Base-by-base conservation (phyloP, 1,140 invertebrate species). In the Heliothis subflexa region DNA sequence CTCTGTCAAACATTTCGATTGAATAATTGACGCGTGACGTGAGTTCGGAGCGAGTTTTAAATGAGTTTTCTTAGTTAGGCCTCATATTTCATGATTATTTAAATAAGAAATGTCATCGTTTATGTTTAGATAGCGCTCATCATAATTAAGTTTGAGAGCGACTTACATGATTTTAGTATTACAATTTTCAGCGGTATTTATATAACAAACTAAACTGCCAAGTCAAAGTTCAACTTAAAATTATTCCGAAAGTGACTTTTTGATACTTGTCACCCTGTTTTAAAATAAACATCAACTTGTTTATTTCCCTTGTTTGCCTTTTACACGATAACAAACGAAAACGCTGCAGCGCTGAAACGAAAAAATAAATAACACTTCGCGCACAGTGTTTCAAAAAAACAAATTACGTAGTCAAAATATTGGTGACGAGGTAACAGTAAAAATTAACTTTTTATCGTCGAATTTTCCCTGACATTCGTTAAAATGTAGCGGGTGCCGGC, bases 1-100 rank as follows among this genome's bases (percentile, higher is more conserved):
- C 70, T 74, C 79, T 84, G 84, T 87, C 87, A 84, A 86, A 84
- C 82, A 86, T 84, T 86, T 80, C 78, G 47, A 84, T 88, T 82
- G 81, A 86, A 87, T 88, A 85, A 86, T 86, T 84, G 83, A 85
- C 76, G 81, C 72, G 78, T 78, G 72, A 68, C 76, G 70, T 70
- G 57, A 62, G 81, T 76, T 71, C 61, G 21, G 47, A 71, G 59
- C 62, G 71, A 79, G 66, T 85, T 78, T 78, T 70, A 61, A 78
- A 78, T 75, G 78, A 78, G 72, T 78, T 78, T 49, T 59, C 59
- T 54, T 78, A 33, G 70, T 76, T 45, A 18, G 57, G 21, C 54
- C 64, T 11, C n/a, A 50, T 55, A 68, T 57, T 77, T 66, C 49
- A 77, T 75, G 57, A 75, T 77, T 55, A 77, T 77, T 55, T 77